Percentiles rank a stretch among this genome's conserved stretches.
Evolutionary conservation across 1,140 invertebrate species (phyloP).

Genomic region (Popillia japonica): DNA sequence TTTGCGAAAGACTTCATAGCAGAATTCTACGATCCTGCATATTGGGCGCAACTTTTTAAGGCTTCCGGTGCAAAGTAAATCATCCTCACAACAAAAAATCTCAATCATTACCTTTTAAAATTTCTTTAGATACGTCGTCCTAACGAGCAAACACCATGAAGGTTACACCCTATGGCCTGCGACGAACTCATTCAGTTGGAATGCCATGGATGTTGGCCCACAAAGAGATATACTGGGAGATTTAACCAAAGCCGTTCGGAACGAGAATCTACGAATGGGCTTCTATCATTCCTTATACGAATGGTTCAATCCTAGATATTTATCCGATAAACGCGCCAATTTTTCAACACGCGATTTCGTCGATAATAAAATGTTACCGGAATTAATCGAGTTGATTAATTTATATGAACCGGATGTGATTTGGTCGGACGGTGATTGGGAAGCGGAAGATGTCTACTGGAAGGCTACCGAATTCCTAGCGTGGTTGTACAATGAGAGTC

Average conservation of each 20-base stretch:
- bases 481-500: constrained; percentile 95
- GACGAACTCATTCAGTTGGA: no score
- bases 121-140: constrained; percentile 78
- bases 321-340: constrained; percentile 74
- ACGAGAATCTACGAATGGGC: constrained; percentile 78
- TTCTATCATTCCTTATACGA: constrained; percentile 91
- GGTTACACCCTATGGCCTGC: no score
- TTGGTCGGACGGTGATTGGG: constrained; percentile 96
- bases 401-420: constrained; percentile 88
- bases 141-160: constrained; percentile 95
- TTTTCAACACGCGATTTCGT: constrained; percentile 75
- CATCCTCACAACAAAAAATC: no score
- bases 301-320: constrained; percentile 90
- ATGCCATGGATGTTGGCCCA: no score
- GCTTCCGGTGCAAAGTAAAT: constrained; percentile 79
- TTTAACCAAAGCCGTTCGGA: constrained; percentile 73
- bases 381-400: constrained; percentile 77
- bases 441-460: constrained; percentile 83
- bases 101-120: neutral
- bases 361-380: constrained; percentile 74
- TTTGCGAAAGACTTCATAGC: constrained; percentile 85
- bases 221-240: constrained; percentile 82
- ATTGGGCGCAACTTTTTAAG: constrained; percentile 79
- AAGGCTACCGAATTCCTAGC: constrained; percentile 81
- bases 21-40: constrained; percentile 80